Percentiles rank a stretch among this genome's conserved stretches.
Conservation (phyloP, 2,797 vertebrate genomes). For the Alectoris magna region DNA sequence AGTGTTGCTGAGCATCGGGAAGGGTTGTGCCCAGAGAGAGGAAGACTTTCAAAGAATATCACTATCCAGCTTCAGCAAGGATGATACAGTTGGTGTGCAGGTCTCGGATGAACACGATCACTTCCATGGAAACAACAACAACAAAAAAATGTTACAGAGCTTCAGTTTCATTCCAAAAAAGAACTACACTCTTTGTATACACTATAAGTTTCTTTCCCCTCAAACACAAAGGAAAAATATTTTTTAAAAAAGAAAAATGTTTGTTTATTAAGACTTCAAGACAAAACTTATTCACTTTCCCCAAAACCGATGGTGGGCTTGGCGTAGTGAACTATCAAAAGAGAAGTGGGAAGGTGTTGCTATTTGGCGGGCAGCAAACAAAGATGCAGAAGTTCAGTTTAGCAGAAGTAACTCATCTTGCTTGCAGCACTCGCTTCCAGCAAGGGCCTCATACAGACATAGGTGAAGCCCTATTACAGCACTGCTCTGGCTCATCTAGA, state of each 20-base stretch:
- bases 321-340: not conserved
- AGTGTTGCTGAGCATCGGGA: not conserved
- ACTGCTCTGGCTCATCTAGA: not conserved
- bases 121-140: constrained; percentile 7
- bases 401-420: not conserved
- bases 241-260: not conserved
- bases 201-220: not conserved
- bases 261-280: not conserved
- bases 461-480: not conserved
- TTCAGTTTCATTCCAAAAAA: not conserved
- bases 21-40: not conserved
- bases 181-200: not conserved
- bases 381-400: not conserved
- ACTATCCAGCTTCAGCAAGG: not conserved
- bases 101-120: not conserved
- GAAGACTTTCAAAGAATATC: not conserved
- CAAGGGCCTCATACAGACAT: not conserved
- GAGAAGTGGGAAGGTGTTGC: not conserved
- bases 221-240: not conserved
- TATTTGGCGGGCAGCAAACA: not conserved
- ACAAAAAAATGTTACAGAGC: not conserved
- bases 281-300: not conserved
- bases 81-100: not conserved
- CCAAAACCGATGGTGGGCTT: not conserved
- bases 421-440: not conserved